phyloP scores from a whole-genome alignment of 2,888 invertebrate species.

The Didymodactylos carnosus region DNA sequence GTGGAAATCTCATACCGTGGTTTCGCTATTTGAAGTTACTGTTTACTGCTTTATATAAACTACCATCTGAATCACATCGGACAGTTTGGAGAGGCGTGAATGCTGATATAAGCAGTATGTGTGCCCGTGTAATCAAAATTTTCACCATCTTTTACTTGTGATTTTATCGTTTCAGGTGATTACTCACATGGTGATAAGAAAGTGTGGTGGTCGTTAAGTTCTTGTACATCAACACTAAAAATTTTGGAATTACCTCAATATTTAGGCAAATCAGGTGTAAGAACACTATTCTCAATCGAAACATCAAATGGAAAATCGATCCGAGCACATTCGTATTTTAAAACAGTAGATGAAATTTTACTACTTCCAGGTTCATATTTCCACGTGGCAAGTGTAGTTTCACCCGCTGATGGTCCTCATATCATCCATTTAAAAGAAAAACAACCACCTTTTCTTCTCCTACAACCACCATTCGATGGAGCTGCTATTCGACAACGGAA shows the following conservation, averaged over 20 bases:
- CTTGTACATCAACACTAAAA: not conserved
- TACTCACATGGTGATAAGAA: not conserved
- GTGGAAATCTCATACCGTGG: not conserved
- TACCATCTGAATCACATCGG: not conserved
- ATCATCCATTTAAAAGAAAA: not conserved
- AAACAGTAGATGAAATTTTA: not conserved
- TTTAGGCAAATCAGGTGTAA: not conserved
- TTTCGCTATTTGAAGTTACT: not conserved
- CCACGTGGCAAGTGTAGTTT: not conserved
- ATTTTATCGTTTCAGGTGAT: too few relatives aligned
- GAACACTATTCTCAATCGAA: not conserved
- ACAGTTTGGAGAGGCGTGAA: not conserved
- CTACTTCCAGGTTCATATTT: not conserved
- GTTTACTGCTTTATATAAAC: not conserved
- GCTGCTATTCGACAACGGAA: not conserved
- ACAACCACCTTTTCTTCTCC: not conserved
- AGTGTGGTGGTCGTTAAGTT: not conserved
- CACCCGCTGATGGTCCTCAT: not conserved
- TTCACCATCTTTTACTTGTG: too few relatives aligned
- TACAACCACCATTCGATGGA: not conserved
- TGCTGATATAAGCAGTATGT: not conserved
- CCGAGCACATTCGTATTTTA: not conserved
- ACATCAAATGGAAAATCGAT: not conserved
- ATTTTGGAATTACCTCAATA: not conserved
- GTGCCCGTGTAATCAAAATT: too few relatives aligned